These are phyloP conservation scores for Falcaria lacertinaria DNA, from an alignment of 2,888 invertebrate species.

Conservation along the genomic window DNA sequence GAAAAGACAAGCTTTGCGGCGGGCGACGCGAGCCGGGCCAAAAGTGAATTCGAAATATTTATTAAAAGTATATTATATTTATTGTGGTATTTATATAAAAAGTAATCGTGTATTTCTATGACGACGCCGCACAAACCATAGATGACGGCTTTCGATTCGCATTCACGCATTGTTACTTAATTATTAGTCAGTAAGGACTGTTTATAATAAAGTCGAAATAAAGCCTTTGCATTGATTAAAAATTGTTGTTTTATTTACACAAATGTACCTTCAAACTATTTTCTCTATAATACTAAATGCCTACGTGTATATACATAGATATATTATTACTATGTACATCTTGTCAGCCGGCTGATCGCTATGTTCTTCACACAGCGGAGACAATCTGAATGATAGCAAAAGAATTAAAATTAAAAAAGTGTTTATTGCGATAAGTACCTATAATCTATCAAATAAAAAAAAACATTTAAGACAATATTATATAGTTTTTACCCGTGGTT, in stretches of 20 bases:
- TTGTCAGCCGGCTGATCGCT: neutral
- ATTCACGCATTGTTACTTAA: slow-evolving; percentile 76
- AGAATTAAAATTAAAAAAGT: too few relatives aligned
- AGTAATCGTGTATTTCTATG: slow-evolving; percentile 36
- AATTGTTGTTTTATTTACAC: slow-evolving; percentile 42
- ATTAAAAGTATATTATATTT: slow-evolving; percentile 28
- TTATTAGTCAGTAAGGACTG: slow-evolving; percentile 67
- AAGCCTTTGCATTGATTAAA: slow-evolving; percentile 76
- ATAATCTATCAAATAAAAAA: too few relatives aligned
- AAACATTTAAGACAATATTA: too few relatives aligned
- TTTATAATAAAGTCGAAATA: slow-evolving; percentile 66
- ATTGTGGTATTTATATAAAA: slow-evolving; percentile 43
- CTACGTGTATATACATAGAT: slow-evolving; percentile 12
- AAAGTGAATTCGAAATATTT: slow-evolving; percentile 26
- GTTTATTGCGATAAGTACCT: neutral
- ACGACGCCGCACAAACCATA: slow-evolving; percentile 42
- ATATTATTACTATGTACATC: neutral
- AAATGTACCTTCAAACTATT: slow-evolving; percentile 14
- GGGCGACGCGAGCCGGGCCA: slow-evolving; percentile 28
- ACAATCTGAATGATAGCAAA: neutral
- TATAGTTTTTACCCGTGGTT: too few relatives aligned
- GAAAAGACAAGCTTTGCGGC: slow-evolving; percentile 28
- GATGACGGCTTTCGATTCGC: slow-evolving; percentile 49
- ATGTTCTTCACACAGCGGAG: neutral
- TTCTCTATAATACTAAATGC: slow-evolving; percentile 11